These are phyloP conservation scores for Ectropis grisescens DNA, from an alignment of 1,140 invertebrate genomes.

Conservation along the genomic window DNA sequence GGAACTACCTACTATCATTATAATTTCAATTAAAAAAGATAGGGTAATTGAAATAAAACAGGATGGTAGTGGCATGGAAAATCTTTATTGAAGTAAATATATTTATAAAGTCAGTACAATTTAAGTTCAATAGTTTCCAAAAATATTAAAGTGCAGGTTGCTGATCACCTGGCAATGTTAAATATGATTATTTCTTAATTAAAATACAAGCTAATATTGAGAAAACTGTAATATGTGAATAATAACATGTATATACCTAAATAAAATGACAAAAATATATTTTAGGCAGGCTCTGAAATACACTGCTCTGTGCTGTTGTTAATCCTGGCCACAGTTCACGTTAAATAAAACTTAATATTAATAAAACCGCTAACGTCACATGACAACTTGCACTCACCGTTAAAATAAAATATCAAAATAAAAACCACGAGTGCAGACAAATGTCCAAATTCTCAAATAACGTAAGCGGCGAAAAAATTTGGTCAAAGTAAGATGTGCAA, in stretches of 20 bases:
- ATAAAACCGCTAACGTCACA: constrained; percentile 47
- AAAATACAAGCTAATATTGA: constrained; percentile 73
- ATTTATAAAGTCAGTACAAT: constrained; percentile 74
- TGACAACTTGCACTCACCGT: constrained; percentile 43
- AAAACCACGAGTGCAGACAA: constrained; percentile 29
- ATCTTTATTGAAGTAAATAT: constrained; percentile 74
- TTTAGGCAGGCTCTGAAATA: constrained; percentile 68
- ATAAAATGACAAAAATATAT: constrained; percentile 71
- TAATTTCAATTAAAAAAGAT: too few relatives aligned
- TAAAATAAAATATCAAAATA: constrained; percentile 9
- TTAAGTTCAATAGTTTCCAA: constrained; percentile 74
- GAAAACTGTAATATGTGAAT: constrained; percentile 71
- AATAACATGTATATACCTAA: constrained; percentile 71
- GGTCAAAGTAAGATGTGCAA: constrained; percentile 62
- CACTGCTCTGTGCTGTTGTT: constrained; percentile 65
- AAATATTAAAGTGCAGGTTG: constrained; percentile 73
- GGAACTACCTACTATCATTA: too few relatives aligned
- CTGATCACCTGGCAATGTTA: constrained; percentile 72
- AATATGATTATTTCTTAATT: constrained; percentile 74
- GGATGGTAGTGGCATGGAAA: constrained; percentile 71
- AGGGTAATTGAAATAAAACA: too few relatives aligned
- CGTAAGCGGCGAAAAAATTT: constrained; percentile 45
- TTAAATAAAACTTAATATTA: constrained; percentile 59
- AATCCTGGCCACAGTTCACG: constrained; percentile 65
- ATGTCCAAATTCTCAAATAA: constrained; percentile 46